phyloP scores from a whole-genome alignment of 1,140 invertebrate species.

The Drosophila pallidifrons region DNA sequence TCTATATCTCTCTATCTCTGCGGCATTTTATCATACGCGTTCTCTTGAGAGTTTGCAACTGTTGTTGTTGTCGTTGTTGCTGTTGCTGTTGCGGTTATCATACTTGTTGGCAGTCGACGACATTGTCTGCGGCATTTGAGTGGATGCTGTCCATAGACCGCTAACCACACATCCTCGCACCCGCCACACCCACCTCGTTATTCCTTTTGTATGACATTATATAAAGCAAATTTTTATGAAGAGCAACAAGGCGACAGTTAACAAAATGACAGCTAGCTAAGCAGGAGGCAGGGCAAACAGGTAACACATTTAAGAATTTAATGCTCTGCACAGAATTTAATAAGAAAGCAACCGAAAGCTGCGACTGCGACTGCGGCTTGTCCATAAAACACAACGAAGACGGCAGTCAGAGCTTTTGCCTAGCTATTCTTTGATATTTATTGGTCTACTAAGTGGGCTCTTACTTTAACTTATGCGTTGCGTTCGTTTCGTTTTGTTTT shows the following conservation, averaged over 20 bases:
- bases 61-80: conserved; percentile 55
- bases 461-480: conserved; percentile 74
- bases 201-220: conserved; percentile 51
- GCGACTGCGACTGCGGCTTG: conserved; percentile 40
- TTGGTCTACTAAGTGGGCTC: conserved; percentile 79
- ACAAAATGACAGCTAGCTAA: conserved; percentile 19
- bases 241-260: conserved; percentile 41
- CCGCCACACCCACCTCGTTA: background rate
- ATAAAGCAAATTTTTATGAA: conserved; percentile 82
- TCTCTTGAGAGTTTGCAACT: conserved; percentile 20
- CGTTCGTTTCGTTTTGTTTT: conserved; percentile 41
- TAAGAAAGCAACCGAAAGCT: conserved; percentile 56
- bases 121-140: conserved; percentile 42
- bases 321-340: conserved; percentile 66
- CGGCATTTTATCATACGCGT: background rate
- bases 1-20: conserved; percentile 13
- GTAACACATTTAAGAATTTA: conserved; percentile 65
- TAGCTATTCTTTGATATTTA: conserved; percentile 73
- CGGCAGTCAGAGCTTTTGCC: conserved; percentile 16
- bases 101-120: conserved; percentile 71
- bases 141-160: conserved; percentile 20
- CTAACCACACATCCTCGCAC: conserved; percentile 21
- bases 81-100: conserved; percentile 74
- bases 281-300: conserved; percentile 8
- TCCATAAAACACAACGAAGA: conserved; percentile 28